Conservation (phyloP, 2,797 vertebrate genomes). For the Eulemur albifrons region DNA sequence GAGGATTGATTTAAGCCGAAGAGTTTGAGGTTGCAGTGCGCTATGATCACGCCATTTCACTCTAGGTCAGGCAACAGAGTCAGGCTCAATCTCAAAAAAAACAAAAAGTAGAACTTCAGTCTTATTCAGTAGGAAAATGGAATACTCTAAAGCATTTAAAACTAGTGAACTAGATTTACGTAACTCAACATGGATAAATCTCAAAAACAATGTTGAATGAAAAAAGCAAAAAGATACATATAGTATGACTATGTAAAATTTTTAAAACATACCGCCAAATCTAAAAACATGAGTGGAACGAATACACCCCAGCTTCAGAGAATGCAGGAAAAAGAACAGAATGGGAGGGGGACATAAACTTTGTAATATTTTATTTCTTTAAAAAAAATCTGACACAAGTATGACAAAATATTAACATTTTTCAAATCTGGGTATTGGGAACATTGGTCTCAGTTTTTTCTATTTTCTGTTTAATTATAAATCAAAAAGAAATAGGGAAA, state of each 20-base stretch:
- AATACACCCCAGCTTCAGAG: neutral
- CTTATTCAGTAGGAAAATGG: neutral
- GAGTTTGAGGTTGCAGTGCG: too few species aligned
- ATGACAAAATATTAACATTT: neutral
- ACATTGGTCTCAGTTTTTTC: neutral
- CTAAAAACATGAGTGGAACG: neutral
- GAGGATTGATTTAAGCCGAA: too few species aligned
- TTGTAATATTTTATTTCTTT: conserved; percentile 1
- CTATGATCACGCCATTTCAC: too few species aligned
- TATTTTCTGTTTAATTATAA: neutral
- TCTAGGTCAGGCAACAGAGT: too few species aligned
- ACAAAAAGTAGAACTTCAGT: neutral
- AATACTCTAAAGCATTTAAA: conserved; percentile 4
- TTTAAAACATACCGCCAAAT: neutral
- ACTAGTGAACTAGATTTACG: neutral
- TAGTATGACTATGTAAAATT: neutral
- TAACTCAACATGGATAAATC: neutral
- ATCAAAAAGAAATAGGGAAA: neutral
- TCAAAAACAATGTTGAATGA: neutral
- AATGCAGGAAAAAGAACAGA: neutral
- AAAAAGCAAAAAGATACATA: neutral
- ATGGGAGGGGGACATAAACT: neutral
- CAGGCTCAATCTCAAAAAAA: too few species aligned
- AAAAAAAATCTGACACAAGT: neutral
- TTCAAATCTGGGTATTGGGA: neutral